Percentiles rank a stretch among this genome's conserved stretches.
phyloP scores from a whole-genome alignment of 2,113 vertebrate genomes.

The Entelurus aequoreus region DNA sequence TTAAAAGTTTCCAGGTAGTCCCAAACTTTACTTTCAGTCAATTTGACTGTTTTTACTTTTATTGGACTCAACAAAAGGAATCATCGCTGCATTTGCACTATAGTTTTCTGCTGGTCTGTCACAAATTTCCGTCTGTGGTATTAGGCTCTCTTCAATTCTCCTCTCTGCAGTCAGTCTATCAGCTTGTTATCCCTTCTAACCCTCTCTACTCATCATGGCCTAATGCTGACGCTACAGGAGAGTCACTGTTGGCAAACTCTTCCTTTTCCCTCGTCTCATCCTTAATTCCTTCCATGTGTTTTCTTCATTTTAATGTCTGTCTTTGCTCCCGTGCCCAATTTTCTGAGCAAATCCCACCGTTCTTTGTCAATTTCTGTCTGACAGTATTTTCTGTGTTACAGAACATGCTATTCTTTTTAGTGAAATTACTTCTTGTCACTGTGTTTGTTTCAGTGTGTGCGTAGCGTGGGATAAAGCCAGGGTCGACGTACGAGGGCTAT shows the following conservation, averaged over 20 bases:
- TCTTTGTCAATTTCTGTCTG: constrained; percentile 32
- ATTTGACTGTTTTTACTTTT: constrained; percentile 35
- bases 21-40: constrained; percentile 24
- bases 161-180: constrained; percentile 62
- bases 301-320: constrained; percentile 26
- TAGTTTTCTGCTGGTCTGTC: constrained; percentile 61
- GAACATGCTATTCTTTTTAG: constrained; percentile 11
- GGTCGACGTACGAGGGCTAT: constrained; percentile 56
- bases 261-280: constrained; percentile 27
- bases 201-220: constrained; percentile 42
- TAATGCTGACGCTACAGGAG: constrained; percentile 46
- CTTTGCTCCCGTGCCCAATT: constrained; percentile 30
- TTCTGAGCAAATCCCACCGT: constrained; percentile 13
- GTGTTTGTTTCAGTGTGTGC: constrained; percentile 59
- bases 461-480: constrained; percentile 50
- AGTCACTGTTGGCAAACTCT: constrained; percentile 46
- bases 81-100: constrained; percentile 44
- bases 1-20: constrained; percentile 3
- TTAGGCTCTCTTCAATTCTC: constrained; percentile 63
- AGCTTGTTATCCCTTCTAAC: constrained; percentile 62
- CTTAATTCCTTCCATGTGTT: constrained; percentile 12
- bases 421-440: constrained; percentile 29
- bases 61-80: constrained; percentile 50
- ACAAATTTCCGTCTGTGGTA: constrained; percentile 56
- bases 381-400: constrained; percentile 43